Base-by-base conservation (phyloP, 2,797 vertebrate genomes). In the Poeciliopsis turneri region DNA sequence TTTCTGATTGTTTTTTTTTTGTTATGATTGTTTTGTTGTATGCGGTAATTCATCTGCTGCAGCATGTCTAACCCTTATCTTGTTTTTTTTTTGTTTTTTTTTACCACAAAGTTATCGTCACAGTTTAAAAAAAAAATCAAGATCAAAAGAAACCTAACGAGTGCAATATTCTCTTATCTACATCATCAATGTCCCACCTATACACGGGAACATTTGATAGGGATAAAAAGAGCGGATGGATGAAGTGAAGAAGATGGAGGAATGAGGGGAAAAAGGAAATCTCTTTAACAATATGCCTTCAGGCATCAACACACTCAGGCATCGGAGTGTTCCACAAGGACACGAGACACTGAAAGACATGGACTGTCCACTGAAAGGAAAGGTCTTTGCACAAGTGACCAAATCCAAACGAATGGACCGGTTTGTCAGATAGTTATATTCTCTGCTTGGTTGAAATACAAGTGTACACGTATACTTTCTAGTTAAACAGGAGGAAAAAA, bases 91-190 rank as follows among this genome's bases (percentile, higher is more conserved):
- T 5, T 90, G 88, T 90, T 36, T 36, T 36, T 36, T 36, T 92
- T 89, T 90, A 25, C 86, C 89, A 93, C 91, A 94, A 87, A 91
- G 84, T 90, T 92, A 92, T 90, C 90, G 93, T 92, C 90, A 93
- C 92, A 88, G 88, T 94, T 87, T 1, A 45, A 70, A 69, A 64
- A 64, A 64, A 92, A 94, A 92, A 92, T 16, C 76, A 84, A 90
- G 92, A 93, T 93, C 76, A 93, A 92, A 93, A 90, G 86, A 93
- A 93, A 92, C 89, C 86, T 90, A 90, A 90, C 88, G 85, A 93
- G 92, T 94, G 92, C 92, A 94, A 88, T 89, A 92, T 88, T 94
- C 84, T 94, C 91, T 93, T 93, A 92, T 94, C 91, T 94, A 92
- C 91, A 94, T 89, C 82, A 87, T 88, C 87, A 64, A 92, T 81